phyloP scores from a whole-genome alignment of 64 coral and sea anemone genomes.

The Stichodactyla mertensii region DNA sequence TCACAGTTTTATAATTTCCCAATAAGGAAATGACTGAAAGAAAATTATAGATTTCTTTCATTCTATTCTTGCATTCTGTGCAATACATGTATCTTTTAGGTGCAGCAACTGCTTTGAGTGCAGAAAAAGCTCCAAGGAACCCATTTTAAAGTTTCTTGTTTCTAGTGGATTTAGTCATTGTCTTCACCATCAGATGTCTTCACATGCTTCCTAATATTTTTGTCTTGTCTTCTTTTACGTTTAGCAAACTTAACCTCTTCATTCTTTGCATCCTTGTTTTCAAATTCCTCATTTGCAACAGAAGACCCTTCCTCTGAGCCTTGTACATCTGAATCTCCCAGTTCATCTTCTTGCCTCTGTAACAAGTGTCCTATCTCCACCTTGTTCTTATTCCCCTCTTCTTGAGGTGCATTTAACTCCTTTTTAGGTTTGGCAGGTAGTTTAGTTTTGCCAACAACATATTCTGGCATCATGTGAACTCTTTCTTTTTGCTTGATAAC shows the following conservation, averaged over 20 bases:
- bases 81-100: too few species aligned
- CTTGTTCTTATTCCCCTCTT: background rate
- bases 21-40: too few species aligned
- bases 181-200: background rate
- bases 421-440: background rate
- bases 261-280: background rate
- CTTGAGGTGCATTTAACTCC: background rate
- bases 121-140: too few species aligned
- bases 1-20: too few species aligned
- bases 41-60: too few species aligned
- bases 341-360: background rate
- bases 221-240: slow-evolving; percentile 10
- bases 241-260: slow-evolving; percentile 15
- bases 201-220: slow-evolving; percentile 15
- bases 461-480: slow-evolving; percentile 20
- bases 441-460: slow-evolving; percentile 7
- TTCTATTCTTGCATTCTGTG: too few species aligned
- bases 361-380: slow-evolving; percentile 2
- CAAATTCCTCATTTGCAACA: background rate
- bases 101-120: too few species aligned
- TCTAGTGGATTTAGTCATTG: background rate
- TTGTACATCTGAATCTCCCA: background rate
- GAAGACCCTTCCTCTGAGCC: background rate
- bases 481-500: background rate
- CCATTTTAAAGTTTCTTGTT: background rate